A percentile compares a stretch with the other conserved stretches of the same genome.
phyloP scores from a whole-genome alignment of 2,797 vertebrate genomes.

The Dallia pectoralis region DNA sequence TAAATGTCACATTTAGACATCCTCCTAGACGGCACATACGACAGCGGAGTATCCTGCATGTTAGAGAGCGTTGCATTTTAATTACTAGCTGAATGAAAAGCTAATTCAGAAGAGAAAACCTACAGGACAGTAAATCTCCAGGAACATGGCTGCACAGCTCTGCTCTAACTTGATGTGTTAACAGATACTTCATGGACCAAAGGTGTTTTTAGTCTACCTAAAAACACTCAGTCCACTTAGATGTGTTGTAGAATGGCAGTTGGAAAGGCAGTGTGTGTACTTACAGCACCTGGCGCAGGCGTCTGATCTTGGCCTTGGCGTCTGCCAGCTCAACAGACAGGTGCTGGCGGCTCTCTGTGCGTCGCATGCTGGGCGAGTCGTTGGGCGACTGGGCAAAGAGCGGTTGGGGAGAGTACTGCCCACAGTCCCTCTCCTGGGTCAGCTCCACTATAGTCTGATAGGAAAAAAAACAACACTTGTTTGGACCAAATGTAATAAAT shows the following conservation, averaged over 20 bases:
- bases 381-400: conserved; percentile 81
- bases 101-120: too few species aligned
- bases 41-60: neutral
- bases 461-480: neutral
- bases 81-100: too few species aligned
- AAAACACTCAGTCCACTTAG: neutral
- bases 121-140: too few species aligned
- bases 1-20: neutral
- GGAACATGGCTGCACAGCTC: too few species aligned
- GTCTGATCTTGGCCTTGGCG: conserved; percentile 93
- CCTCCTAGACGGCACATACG: neutral
- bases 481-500: neutral
- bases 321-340: conserved; percentile 95
- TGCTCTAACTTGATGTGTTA: neutral
- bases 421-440: conserved; percentile 90
- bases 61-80: too few species aligned
- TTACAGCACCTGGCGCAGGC: conserved; percentile 95
- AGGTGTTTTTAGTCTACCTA: neutral
- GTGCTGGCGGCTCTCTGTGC: conserved; percentile 94
- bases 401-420: conserved; percentile 81
- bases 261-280: conserved; percentile 52
- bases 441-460: conserved; percentile 89
- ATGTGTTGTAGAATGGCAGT: neutral
- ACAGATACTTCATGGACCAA: neutral
- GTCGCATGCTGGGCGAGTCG: conserved; percentile 92